Percentiles rank a stretch among this genome's conserved stretches.
These are phyloP conservation scores for Eolophus roseicapilla DNA, from an alignment of 2,113 vertebrate genomes.

Conservation along the genomic window DNA sequence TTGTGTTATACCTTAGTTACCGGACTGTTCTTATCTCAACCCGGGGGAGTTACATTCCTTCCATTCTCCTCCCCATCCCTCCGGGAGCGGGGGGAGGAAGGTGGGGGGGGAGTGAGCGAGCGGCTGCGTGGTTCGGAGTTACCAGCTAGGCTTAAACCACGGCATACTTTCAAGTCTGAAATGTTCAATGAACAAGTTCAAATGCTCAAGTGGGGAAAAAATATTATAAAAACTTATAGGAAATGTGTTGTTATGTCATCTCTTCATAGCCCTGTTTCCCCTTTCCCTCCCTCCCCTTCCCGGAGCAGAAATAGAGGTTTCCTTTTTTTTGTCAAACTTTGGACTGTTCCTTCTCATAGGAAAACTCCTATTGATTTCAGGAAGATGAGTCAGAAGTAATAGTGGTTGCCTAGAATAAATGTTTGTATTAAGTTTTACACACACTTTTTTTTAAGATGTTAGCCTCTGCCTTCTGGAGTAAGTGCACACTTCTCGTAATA, in stretches of 20 bases:
- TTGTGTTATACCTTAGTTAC: too few species aligned
- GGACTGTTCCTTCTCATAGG: not conserved
- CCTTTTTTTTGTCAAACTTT: not conserved
- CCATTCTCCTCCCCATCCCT: too few species aligned
- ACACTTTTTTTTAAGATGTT: not conserved
- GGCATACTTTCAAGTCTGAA: not conserved
- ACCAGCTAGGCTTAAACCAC: too few species aligned
- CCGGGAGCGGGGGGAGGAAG: too few species aligned
- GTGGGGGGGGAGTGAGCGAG: too few species aligned
- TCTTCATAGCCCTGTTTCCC: rapidly evolving
- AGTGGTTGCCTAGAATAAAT: not conserved
- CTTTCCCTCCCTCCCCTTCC: too few species aligned
- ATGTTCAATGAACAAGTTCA: not conserved
- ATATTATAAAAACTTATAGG: not conserved
- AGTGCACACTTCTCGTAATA: not conserved
- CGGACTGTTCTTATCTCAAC: too few species aligned
- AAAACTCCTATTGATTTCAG: not conserved
- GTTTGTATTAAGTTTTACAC: not conserved
- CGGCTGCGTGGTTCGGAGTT: too few species aligned
- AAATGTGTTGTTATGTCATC: not conserved
- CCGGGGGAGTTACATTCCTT: too few species aligned
- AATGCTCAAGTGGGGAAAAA: not conserved
- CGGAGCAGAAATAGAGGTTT: not conserved
- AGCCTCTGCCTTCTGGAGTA: not conserved
- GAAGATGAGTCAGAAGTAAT: not conserved